Percentiles rank a stretch among this genome's conserved stretches.
Evolutionary conservation across 2,797 vertebrate genomes (phyloP).

Genomic region (Cetoscarus ocellatus): DNA sequence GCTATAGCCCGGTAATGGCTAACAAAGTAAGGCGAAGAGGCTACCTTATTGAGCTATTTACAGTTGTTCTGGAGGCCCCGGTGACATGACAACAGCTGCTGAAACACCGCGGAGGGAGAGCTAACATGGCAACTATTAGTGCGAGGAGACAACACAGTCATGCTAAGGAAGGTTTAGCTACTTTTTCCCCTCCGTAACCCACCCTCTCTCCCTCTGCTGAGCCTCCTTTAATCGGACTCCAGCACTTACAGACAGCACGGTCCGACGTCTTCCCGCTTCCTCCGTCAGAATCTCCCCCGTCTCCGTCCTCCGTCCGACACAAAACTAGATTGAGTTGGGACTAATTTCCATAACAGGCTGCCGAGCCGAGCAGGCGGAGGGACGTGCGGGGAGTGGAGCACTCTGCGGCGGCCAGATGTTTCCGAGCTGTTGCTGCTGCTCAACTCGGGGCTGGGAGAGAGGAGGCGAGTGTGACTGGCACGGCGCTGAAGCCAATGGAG

Average conservation of each 20-base stretch:
- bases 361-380: slow-evolving; percentile 79
- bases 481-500: slow-evolving; percentile 82
- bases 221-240: slow-evolving; percentile 82
- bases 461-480: slow-evolving; percentile 86
- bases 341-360: slow-evolving; percentile 87
- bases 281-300: slow-evolving; percentile 67
- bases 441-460: slow-evolving; percentile 82
- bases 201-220: slow-evolving; percentile 69
- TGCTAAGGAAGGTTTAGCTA: slow-evolving; percentile 83
- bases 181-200: slow-evolving; percentile 82
- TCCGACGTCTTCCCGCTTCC: slow-evolving; percentile 81
- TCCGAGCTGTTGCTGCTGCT: slow-evolving; percentile 91
- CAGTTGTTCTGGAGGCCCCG: slow-evolving; percentile 81
- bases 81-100: slow-evolving; percentile 81
- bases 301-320: slow-evolving; percentile 35
- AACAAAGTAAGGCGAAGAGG: slow-evolving; percentile 81
- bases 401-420: slow-evolving; percentile 97
- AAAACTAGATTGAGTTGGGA: slow-evolving; percentile 84
- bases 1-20: slow-evolving; percentile 80
- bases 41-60: slow-evolving; percentile 73
- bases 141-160: slow-evolving; percentile 73
- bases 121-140: slow-evolving; percentile 79
- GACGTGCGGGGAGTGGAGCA: slow-evolving; percentile 84
- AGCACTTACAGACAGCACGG: slow-evolving; percentile 87
- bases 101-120: slow-evolving; percentile 69